Conservation (phyloP, 2,113 vertebrate genomes). For the Poeciliopsis occidentalis region DNA sequence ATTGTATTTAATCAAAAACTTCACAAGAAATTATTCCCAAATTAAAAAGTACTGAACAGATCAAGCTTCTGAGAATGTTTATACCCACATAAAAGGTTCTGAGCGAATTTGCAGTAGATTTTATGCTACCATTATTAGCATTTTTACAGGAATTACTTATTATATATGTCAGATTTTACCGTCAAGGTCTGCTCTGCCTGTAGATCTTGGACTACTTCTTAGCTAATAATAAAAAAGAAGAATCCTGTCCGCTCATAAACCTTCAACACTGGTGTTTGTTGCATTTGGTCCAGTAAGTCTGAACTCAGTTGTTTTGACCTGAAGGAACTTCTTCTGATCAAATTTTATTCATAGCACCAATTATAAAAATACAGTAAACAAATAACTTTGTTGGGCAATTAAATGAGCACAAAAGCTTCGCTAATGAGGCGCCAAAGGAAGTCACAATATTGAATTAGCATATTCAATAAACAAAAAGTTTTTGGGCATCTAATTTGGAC, state of each 20-base stretch:
- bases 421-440: slow-evolving; percentile 2
- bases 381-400: background rate
- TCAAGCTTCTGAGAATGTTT: background rate
- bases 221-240: no score
- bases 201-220: no score
- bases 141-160: background rate
- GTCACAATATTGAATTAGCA: background rate
- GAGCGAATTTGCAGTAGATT: background rate
- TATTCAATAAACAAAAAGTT: background rate
- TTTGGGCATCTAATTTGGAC: background rate
- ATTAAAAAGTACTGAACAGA: no score
- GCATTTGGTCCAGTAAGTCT: slow-evolving; percentile 1
- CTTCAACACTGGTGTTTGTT: background rate
- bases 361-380: background rate
- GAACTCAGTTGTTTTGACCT: slow-evolving; percentile 13
- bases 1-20: no score
- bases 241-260: no score
- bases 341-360: background rate
- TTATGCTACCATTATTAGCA: background rate
- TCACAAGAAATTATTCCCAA: no score
- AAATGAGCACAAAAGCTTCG: background rate
- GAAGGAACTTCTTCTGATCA: background rate
- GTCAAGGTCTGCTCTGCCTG: background rate
- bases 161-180: background rate
- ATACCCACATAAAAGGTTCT: background rate